Base-by-base conservation (phyloP, 2,888 invertebrate genomes). In the Cataglyphis altisquamis region DNA sequence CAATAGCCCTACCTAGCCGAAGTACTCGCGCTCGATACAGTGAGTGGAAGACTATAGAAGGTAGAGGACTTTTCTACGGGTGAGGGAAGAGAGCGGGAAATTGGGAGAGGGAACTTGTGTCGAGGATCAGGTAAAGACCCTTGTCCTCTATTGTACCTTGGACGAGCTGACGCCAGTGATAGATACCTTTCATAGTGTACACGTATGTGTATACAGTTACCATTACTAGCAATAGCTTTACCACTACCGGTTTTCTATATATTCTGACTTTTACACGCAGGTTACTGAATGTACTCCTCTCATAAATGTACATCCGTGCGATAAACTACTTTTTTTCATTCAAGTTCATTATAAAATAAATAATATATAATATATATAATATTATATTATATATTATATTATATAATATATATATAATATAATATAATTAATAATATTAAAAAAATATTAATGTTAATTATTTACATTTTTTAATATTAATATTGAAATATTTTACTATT, bases 141-240 rank as follows among this genome's bases (percentile, higher is more conserved):
- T 93, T 92, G 92, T 93, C 89, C 90, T 91, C 92, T 89, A 93
- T 93, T 93, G 92, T 93, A 85, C 89, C 87, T 81, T 83, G 89
- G 85, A 91, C 86, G 87, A 93, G 93, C 93, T 93, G 93, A 93
- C 93, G 93, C 89, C 86, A 90, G 89, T 92, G 93, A 93, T 93
- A 93, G 92, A 93, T 92, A 93, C 90, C 86, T 90, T 89, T 89
- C 84, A 78, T 86, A 86, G 88, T 83, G 82, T 57, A 90, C 83
- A 73, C 39, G 83, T 18, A 64, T 36, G 21, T 21, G 12, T 36
- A 25, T 6, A 21, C 10, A 32, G 2, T 21, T 36, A 72, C 78
- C 15, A 72, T 18, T 39, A 68, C 81, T 62, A 74, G 60, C 64
- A 45, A 74, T 85, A 60, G 80, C 70, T 29, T 29, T 29, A 39